Percentiles rank a stretch among this genome's conserved stretches.
These are phyloP conservation scores for Lepidothrix coronata DNA, from an alignment of 2,113 vertebrate species.

Conservation along the genomic window DNA sequence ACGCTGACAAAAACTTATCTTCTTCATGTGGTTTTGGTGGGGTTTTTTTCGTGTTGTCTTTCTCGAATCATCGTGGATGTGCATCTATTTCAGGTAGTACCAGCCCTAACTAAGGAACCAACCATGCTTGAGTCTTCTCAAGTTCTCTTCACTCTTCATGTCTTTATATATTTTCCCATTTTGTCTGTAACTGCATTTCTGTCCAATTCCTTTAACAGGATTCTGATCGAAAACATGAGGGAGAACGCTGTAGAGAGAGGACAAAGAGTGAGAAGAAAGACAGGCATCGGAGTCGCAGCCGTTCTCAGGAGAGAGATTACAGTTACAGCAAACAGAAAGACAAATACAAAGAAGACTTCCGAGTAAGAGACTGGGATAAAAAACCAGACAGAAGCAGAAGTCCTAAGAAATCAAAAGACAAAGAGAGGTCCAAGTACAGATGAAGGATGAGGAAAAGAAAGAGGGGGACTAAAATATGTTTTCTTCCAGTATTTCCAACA, in stretches of 20 bases:
- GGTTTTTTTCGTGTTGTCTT: background rate
- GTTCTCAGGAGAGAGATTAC: constrained; percentile 73
- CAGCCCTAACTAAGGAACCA: background rate
- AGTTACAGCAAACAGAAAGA: constrained; percentile 66
- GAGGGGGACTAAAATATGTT: background rate
- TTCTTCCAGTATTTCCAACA: background rate
- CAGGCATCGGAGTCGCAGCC: constrained; percentile 78
- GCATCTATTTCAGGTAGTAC: background rate
- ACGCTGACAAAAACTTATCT: background rate
- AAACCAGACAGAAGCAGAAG: constrained; percentile 81
- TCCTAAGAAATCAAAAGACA: constrained; percentile 85
- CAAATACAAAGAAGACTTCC: constrained; percentile 27
- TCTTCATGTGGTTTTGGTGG: background rate
- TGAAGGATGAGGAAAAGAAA: constrained; percentile 48
- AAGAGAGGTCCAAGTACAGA: constrained; percentile 82
- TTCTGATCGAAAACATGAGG: constrained; percentile 67
- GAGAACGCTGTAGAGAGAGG: constrained; percentile 74
- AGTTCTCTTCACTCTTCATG: background rate
- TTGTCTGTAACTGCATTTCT: background rate
- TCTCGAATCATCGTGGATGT: background rate
- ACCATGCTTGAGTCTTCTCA: background rate
- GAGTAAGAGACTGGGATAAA: constrained; percentile 73
- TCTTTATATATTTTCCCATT: background rate
- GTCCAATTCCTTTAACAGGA: constrained; percentile 52
- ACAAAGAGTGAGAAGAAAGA: constrained; percentile 73